Evolutionary conservation across 92 coral and sea anemone genomes (phyloP), one percentile per base, ranked within the genome.

Genomic region (Porites cylindrica): DNA sequence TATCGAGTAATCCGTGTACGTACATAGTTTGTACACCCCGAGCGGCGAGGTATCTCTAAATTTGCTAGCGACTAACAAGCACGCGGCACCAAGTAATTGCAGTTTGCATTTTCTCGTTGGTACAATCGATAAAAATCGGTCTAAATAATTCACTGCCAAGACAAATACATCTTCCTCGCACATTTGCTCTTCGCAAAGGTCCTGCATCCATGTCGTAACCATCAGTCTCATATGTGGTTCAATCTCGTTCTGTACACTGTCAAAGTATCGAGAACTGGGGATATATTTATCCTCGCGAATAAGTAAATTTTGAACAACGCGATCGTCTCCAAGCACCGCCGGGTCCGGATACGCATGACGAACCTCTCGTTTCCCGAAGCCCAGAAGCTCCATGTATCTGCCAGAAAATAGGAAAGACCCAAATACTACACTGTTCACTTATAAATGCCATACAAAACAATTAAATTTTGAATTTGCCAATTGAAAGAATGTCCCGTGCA

Each of bases 151-250:
- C 99, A 97, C 96, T 16, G 99, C 85, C 79, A 97, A 65, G 1
- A 98, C 97, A 70, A 97, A 97, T 4, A 97, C 99, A 62, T 97
- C 99, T 86, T 97, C 99, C 67, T 95, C 98, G 66, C 99, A 93
- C 43, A 84, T 95, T 78, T 97, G 98, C 81, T 97, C 99, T 73
- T 97, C 99, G 72, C 99, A 97, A 75, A 95, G 98, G 96, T 97
- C 99, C 18, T 93, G 88, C 99, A 97, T 97, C 99, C 99, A 97
- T 19, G 96, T 92, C 43, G 99, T 95, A 0, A 97, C 99, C 96
- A 97, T 90, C 62, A 93, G 90, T 17, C 99, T 77, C 99, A 97
- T 97, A 76, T 90, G 89, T 0, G 98, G 99, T 76, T 97, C 96
- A 12, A 93, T 86, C 76, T 97, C 99, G 43, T 75, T 91, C 85